Conservation (phyloP, 2,888 invertebrate genomes). For the Dynastes hyllus region DNA sequence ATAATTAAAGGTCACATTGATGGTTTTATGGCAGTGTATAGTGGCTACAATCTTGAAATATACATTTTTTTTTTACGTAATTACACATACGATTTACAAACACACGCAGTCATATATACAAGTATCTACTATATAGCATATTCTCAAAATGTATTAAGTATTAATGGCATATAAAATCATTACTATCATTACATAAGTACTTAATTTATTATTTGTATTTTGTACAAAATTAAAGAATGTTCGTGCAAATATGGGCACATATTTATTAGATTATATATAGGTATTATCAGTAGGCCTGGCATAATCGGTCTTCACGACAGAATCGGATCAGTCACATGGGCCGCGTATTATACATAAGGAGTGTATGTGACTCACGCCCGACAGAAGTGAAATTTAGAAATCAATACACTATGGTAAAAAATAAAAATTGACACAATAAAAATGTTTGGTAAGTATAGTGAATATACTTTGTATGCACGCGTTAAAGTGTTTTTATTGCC, state of each 20-base stretch:
- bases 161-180: conserved; percentile 31
- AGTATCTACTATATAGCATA: conserved; percentile 35
- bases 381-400: no score
- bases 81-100: conserved; percentile 30
- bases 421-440: no score
- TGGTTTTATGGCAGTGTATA: conserved; percentile 66
- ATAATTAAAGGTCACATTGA: conserved; percentile 51
- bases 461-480: no score
- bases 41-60: conserved; percentile 67
- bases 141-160: conserved; percentile 31
- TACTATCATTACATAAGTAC: conserved; percentile 23
- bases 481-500: no score
- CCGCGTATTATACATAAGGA: no score
- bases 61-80: conserved; percentile 59
- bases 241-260: conserved; percentile 22
- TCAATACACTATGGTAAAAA: no score
- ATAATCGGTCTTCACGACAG: no score
- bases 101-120: conserved; percentile 39
- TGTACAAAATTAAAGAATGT: conserved; percentile 27
- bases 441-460: no score
- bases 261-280: background rate
- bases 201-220: conserved; percentile 32
- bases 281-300: background rate
- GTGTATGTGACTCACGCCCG: no score
- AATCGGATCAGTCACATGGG: no score